Percentiles rank a stretch among this genome's conserved stretches.
phyloP scores from a whole-genome alignment of 2,888 invertebrate species.

The Phortica magna region DNA sequence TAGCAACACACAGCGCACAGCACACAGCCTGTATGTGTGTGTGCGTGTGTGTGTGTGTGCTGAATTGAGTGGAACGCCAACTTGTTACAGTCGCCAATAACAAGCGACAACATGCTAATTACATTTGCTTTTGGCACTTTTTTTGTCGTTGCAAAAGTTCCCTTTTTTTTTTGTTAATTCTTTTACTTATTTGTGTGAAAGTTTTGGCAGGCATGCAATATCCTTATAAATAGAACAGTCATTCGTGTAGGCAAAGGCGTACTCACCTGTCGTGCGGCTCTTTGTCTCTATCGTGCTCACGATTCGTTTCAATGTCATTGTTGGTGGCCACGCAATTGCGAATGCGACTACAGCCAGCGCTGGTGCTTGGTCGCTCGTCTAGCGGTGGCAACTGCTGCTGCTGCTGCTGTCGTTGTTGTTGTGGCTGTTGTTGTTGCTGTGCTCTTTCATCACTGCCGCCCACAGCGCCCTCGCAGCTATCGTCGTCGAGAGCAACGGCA shows the following conservation, averaged over 20 bases:
- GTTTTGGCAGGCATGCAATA: not conserved
- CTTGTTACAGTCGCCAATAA: not conserved
- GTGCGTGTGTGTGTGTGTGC: too few relatives aligned
- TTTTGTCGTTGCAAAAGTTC: not conserved
- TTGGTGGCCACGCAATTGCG: not conserved
- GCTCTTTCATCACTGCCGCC: conserved; percentile 25
- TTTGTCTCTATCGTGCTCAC: conserved; percentile 46
- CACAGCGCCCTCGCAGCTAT: not conserved
- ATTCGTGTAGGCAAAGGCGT: not conserved
- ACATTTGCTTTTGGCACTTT: not conserved
- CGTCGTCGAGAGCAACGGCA: not conserved
- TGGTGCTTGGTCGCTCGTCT: conserved; percentile 1
- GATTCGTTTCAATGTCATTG: conserved; percentile 32
- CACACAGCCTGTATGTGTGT: too few relatives aligned
- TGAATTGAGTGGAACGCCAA: not conserved
- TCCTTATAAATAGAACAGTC: not conserved
- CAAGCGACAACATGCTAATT: conserved; percentile 14
- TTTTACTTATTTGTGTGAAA: not conserved
- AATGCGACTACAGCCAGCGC: conserved; percentile 21
- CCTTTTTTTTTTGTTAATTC: not conserved
- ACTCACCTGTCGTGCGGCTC: conserved; percentile 63
- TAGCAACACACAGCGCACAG: too few relatives aligned
- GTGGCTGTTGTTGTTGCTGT: conserved; percentile 31
- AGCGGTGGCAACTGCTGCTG: conserved; percentile 36
- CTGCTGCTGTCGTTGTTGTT: conserved; percentile 39